A percentile compares a stretch with the other conserved stretches of the same genome.
Evolutionary conservation across 2,888 invertebrate species (phyloP).

Genomic region (Lasiommata megera): DNA sequence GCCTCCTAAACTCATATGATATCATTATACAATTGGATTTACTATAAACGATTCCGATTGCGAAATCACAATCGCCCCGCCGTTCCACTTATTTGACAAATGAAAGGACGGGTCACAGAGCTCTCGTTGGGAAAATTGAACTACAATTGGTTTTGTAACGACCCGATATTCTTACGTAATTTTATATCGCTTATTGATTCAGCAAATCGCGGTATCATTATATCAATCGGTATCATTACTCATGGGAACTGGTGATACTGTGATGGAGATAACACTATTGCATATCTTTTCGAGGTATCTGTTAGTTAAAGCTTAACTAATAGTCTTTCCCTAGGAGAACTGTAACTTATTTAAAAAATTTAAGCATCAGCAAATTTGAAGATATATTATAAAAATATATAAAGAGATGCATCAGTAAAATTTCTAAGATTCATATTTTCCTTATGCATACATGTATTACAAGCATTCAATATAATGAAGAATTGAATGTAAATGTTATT

Average conservation of each 20-base stretch:
- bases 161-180: constrained; percentile 46
- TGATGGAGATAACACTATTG: constrained; percentile 18
- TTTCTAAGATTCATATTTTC: too few relatives aligned
- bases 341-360: too few relatives aligned
- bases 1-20: not conserved
- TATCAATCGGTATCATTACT: constrained; percentile 26
- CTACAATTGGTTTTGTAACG: constrained; percentile 40
- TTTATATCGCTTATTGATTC: constrained; percentile 48
- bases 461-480: too few relatives aligned
- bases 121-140: constrained; percentile 47
- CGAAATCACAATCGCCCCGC: constrained; percentile 10
- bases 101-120: constrained; percentile 50
- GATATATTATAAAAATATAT: too few relatives aligned
- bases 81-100: constrained; percentile 53
- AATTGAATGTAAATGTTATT: too few relatives aligned
- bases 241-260: constrained; percentile 20
- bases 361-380: too few relatives aligned
- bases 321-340: too few relatives aligned
- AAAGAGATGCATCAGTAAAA: too few relatives aligned
- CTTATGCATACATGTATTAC: too few relatives aligned
- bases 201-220: constrained; percentile 42
- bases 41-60: constrained; percentile 11
- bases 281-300: constrained; percentile 8
- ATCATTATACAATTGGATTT: constrained; percentile 1
- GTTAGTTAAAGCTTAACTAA: not conserved